Conservation (phyloP, 2,797 vertebrate species). For the Sarcophilus harrisii region DNA sequence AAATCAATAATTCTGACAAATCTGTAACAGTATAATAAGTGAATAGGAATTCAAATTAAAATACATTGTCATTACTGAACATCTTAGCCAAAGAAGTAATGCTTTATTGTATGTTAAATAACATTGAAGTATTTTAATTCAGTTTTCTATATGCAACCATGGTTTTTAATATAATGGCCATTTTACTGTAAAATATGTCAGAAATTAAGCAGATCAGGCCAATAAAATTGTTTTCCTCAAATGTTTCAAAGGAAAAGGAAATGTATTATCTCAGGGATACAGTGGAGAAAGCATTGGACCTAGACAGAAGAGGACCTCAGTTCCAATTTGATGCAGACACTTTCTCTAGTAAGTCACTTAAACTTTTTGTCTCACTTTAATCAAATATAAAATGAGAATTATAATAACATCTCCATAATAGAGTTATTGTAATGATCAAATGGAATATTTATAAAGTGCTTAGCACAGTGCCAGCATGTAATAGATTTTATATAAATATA, state of each 20-base stretch:
- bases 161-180: neutral
- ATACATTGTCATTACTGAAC: neutral
- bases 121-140: neutral
- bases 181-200: neutral
- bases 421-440: too few relatives aligned
- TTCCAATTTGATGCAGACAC: neutral
- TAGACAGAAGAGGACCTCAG: neutral
- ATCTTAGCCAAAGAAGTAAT: neutral
- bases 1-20: neutral
- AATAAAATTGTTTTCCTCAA: neutral
- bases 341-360: too few relatives aligned
- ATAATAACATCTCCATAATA: too few relatives aligned
- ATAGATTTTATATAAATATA: too few relatives aligned
- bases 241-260: too few relatives aligned
- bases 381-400: too few relatives aligned
- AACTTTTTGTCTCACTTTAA: too few relatives aligned
- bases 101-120: neutral
- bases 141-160: neutral
- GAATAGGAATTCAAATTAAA: neutral
- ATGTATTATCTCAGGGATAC: neutral
- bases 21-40: accelerated
- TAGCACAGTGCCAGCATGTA: too few relatives aligned
- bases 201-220: neutral
- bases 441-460: too few relatives aligned
- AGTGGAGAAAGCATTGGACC: too few relatives aligned